Conservation (phyloP, 2,113 vertebrate species). For the Hydrolagus affinis region DNA sequence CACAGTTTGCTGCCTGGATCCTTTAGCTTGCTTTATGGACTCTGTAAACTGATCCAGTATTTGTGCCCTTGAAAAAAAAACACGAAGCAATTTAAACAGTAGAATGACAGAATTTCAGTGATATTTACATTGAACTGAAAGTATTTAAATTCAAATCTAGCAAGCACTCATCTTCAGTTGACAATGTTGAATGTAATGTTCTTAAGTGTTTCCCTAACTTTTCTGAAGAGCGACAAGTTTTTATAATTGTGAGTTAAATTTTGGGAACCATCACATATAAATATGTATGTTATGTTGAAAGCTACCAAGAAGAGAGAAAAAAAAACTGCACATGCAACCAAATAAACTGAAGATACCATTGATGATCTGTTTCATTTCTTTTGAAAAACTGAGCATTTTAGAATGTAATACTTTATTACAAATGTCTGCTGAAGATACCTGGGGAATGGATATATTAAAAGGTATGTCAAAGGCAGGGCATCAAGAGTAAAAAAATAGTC, state of each 20-base stretch:
- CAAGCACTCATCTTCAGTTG: not conserved
- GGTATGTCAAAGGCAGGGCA: too few species aligned
- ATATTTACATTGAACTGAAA: not conserved
- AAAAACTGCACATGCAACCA: not conserved
- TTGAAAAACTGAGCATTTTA: too few species aligned
- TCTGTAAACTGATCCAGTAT: conserved; percentile 73
- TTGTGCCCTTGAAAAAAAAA: conserved; percentile 57
- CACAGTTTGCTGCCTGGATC: conserved; percentile 68
- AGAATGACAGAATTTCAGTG: not conserved
- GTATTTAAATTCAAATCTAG: not conserved
- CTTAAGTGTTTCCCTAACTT: not conserved
- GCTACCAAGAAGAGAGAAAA: not conserved
- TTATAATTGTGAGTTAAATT: not conserved
- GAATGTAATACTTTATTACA: too few species aligned
- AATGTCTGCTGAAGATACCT: too few species aligned
- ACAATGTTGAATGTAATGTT: not conserved
- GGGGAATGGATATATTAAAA: too few species aligned
- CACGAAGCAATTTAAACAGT: conserved; percentile 31
- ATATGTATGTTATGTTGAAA: not conserved
- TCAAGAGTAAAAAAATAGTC: too few species aligned
- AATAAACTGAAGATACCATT: too few species aligned
- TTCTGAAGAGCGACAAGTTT: not conserved
- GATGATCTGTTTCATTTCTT: too few species aligned
- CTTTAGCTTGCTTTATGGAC: conserved; percentile 73
- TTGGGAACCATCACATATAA: not conserved